phyloP scores from a whole-genome alignment of 1,140 invertebrate species.

The Aphidius gifuensis region DNA sequence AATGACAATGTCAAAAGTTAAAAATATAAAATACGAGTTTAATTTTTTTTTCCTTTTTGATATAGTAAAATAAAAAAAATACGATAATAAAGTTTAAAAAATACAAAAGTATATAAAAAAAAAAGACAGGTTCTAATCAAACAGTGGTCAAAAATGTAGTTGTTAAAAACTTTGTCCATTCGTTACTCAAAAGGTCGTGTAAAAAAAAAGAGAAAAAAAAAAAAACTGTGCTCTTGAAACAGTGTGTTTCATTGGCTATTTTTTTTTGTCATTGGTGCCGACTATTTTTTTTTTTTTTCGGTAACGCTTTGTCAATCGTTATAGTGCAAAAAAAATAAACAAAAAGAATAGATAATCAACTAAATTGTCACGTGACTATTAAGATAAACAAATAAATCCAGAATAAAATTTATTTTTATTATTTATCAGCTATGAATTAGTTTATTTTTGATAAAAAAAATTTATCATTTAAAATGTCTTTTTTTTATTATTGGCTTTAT shows the following conservation, averaged over 20 bases:
- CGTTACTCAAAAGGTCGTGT: conserved; percentile 13
- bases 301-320: conserved; percentile 25
- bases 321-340: conserved; percentile 19
- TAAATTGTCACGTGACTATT: conserved; percentile 24
- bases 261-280: conserved; percentile 1
- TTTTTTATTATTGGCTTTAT: conserved; percentile 18
- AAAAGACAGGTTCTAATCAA: conserved; percentile 8
- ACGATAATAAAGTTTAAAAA: not conserved
- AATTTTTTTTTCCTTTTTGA: not conserved
- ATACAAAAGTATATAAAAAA: not conserved
- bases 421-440: conserved; percentile 12
- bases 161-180: conserved; percentile 12
- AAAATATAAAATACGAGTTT: not conserved
- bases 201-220: not conserved
- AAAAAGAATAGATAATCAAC: conserved; percentile 11
- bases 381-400: conserved; percentile 44
- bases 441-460: conserved; percentile 6
- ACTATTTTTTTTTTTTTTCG: conserved; percentile 18
- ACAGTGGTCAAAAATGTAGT: conserved; percentile 10
- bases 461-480: conserved; percentile 6
- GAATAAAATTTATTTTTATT: conserved; percentile 14
- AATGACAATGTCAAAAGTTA: too few relatives aligned
- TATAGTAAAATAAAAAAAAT: not conserved
- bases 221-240: conserved; percentile 4
- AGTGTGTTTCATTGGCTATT: conserved; percentile 1